phyloP scores from a whole-genome alignment of 2,888 invertebrate species.

The Drosophila melanocephala region DNA sequence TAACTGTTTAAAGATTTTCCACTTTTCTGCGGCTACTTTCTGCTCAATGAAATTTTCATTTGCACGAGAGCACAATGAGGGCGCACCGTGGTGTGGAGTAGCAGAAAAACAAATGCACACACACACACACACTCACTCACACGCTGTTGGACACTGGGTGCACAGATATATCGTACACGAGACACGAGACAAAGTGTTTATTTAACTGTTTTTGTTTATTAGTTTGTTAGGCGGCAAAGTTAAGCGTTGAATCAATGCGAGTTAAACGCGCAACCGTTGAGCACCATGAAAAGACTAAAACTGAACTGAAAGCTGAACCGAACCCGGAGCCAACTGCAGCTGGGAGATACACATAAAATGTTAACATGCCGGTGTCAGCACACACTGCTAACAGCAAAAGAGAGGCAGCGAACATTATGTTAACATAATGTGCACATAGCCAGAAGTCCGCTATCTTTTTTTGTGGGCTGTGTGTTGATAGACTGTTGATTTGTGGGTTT shows the following conservation, averaged over 20 bases:
- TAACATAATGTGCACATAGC: conserved; percentile 13
- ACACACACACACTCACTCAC: conserved; percentile 29
- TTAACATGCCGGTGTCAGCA: conserved; percentile 35
- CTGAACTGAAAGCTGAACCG: conserved; percentile 56
- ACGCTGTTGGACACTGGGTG: conserved; percentile 6
- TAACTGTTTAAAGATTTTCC: conserved; percentile 73
- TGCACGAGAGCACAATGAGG: conserved; percentile 81
- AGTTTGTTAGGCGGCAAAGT: conserved; percentile 48
- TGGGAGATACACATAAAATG: conserved; percentile 53
- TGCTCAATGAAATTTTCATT: conserved; percentile 81
- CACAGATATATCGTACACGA: conserved; percentile 30
- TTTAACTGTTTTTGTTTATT: conserved; percentile 74
- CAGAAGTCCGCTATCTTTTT: background rate
- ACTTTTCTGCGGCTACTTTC: conserved; percentile 78
- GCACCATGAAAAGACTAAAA: conserved; percentile 72
- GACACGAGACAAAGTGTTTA: conserved; percentile 66
- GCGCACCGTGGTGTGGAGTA: conserved; percentile 65
- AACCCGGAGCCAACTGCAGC: conserved; percentile 25
- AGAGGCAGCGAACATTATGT: conserved; percentile 18
- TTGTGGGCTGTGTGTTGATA: conserved; percentile 63
- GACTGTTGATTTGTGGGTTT: conserved; percentile 72
- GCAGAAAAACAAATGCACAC: conserved; percentile 44
- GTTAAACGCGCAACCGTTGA: conserved; percentile 59
- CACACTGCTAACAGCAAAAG: conserved; percentile 10
- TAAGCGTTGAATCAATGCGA: conserved; percentile 12